phyloP scores from a whole-genome alignment of 2,113 vertebrate species.

The Morphnarchus princeps region DNA sequence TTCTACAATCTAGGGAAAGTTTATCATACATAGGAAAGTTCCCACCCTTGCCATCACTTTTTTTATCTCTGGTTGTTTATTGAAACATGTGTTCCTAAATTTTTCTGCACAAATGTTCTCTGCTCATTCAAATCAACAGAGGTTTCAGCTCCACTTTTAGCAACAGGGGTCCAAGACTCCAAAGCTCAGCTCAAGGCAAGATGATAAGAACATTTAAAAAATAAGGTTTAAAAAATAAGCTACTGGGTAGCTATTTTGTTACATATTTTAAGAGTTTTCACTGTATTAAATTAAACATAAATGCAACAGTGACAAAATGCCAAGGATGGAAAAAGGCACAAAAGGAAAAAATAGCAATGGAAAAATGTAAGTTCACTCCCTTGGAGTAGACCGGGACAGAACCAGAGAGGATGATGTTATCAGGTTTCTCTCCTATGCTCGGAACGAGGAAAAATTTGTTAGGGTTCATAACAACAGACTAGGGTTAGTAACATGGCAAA shows the following conservation, averaged over 20 bases:
- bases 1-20: background rate
- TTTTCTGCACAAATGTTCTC: background rate
- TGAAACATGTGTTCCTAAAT: background rate
- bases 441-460: background rate
- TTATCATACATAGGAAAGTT: background rate
- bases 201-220: background rate
- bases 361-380: background rate
- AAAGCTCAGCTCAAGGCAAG: constrained; percentile 27
- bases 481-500: background rate
- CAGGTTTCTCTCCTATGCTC: background rate
- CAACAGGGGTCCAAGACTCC: background rate
- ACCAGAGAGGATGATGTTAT: background rate
- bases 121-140: background rate
- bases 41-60: background rate
- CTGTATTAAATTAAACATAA: constrained; percentile 22
- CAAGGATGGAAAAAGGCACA: background rate
- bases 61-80: constrained; percentile 1
- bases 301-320: background rate
- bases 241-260: background rate
- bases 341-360: background rate
- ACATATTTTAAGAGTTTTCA: constrained; percentile 15
- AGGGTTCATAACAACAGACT: background rate
- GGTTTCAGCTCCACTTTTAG: constrained; percentile 1
- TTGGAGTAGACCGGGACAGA: background rate
- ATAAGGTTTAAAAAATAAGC: background rate